These are phyloP conservation scores for Rhea americana DNA, from an alignment of 2,113 vertebrate genomes.

Conservation along the genomic window DNA sequence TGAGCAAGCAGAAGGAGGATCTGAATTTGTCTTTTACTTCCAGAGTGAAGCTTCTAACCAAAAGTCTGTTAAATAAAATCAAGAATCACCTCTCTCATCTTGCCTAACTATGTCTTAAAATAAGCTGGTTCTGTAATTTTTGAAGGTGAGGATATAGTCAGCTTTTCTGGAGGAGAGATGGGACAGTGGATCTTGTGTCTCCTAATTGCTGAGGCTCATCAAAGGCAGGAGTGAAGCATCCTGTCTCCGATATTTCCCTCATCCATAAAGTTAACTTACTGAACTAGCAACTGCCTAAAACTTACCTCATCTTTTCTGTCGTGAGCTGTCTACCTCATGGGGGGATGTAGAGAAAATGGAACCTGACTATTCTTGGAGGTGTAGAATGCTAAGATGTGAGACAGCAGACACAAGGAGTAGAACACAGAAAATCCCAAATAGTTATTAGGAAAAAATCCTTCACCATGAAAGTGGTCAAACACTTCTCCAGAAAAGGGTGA, in stretches of 20 bases:
- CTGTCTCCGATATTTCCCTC: not conserved
- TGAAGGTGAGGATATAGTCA: not conserved
- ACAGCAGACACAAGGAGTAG: not conserved
- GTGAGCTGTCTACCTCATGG: not conserved
- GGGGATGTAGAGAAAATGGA: not conserved
- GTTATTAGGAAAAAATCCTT: not conserved
- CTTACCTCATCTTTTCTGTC: not conserved
- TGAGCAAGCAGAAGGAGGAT: not conserved
- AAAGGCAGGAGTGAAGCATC: not conserved
- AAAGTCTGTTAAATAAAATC: not conserved
- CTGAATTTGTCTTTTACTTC: slow-evolving; percentile 4
- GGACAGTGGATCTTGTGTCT: not conserved
- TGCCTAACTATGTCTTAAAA: not conserved
- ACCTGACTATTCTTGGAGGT: not conserved
- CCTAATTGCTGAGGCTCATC: not conserved
- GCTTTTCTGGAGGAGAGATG: slow-evolving; percentile 21
- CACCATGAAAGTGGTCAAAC: not conserved
- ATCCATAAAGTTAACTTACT: no score
- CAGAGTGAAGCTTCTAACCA: not conserved
- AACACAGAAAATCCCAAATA: not conserved
- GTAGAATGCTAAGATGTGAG: not conserved
- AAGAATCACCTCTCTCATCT: not conserved
- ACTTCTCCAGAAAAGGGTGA: not conserved
- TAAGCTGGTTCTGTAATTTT: not conserved
- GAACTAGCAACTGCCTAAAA: no score